Base-by-base conservation (phyloP, 2,113 vertebrate genomes). In the Chaenocephalus aceratus region DNA sequence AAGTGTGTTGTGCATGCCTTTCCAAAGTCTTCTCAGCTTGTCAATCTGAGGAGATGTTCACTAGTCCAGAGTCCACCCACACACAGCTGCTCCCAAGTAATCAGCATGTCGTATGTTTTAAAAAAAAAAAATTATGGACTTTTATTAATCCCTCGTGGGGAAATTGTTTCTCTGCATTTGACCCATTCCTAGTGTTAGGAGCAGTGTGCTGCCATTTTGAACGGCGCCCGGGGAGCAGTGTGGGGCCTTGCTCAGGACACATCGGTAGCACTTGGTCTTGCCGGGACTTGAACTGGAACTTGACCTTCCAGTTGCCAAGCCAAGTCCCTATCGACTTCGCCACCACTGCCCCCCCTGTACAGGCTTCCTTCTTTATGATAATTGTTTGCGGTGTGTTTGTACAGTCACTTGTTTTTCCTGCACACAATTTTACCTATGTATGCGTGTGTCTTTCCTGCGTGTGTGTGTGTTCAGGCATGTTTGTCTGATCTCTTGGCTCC, bases 51-150 rank as follows among this genome's bases (percentile, higher is more conserved):
- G 78, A 91, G 71, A 82, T 72, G 79, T 86, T 86, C 66, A 49
- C 73, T 76, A 72, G 83, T 83, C 83, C 82, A 84, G 79, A 80
- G 65, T 84, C 88, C 87, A 88, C 91, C 89, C 87, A 87, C 90
- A 82, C 90, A 76, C 89, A 92, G 84, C 85, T 91, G 92, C 89
- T 92, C 82, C 87, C 85, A 78, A 68, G 77, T 82, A 80, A 79
- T 67, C 57, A 57, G 72, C 52, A 69, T 61, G 72, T 70, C 41
- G 62, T 73, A 72, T 85, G 58, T 21, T 21, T 21, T 21, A 21
- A 21, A 21, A 21, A 21, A 21, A 21, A 21, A 21, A 21, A 21
- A 21, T 1, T 21, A 21, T 21, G 21, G 21, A 21, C 21, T 21
- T 21, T 21, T 21, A 21, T 21, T 21, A 21, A 21, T 21, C 21